Evolutionary conservation across 2,888 invertebrate species (phyloP), one percentile per base, ranked within the genome.

Genomic region (Coelinius sp.): DNA sequence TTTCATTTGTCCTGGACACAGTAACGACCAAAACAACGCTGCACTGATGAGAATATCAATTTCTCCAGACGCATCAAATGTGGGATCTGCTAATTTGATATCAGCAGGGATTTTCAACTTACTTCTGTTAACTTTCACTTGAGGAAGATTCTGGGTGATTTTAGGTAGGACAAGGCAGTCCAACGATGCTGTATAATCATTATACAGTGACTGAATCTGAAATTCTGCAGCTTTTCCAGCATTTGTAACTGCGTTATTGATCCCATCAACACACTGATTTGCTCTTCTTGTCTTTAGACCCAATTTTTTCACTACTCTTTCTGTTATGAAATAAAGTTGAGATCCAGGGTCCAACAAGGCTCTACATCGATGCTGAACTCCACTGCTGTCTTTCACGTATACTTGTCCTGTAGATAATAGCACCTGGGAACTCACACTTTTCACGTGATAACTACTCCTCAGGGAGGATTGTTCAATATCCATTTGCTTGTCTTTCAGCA

Each of bases 271-370:
- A 1, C 22, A n/a, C 53, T 35, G 67, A 24, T 67, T 22, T 35
- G 62, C 71, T 38, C 53, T n/a, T 46, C 38, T 68, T 52, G 20
- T 31, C 38, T 22, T 62, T 14, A 73, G 31, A 10, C 69, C 24
- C 10, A 74, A 25, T 22, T 44, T 71, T 14, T 41, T 64, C 10
- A 62, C 52, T 1, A 75, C 68, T 14, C 53, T 38, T 17, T 73
- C 31, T 1, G 75, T 75, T 8, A 77, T 73, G 1, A 77, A 14
- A 68, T 74, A 73, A 0, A 68, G 65, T 22, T 74, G 74, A 20
- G 76, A 75, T 0, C 77, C 75, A 10, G 73, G 70, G 44, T 77
- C 75, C n/a, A 77, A 53, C 7, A 77, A 20, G 5, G 65, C 76
- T 63, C 76, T 38, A 38, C 73, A 72, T 12, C 35, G 17, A 7